Evolutionary conservation across 2,888 invertebrate species (phyloP).

Genomic region (Xestia ashworthii): DNA sequence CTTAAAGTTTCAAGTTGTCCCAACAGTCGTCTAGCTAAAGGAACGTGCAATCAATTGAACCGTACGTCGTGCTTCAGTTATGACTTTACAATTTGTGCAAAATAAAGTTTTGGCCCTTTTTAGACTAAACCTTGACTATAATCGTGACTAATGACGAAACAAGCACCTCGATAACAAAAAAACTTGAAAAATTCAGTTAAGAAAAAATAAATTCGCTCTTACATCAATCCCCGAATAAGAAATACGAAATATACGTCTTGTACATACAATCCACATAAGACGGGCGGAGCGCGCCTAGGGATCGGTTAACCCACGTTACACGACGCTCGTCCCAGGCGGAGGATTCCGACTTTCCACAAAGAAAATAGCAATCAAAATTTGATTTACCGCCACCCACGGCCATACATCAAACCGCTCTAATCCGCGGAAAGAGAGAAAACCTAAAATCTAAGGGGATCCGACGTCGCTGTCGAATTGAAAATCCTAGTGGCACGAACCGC

Average conservation of each 20-base stretch:
- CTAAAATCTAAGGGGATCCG: constrained; percentile 88
- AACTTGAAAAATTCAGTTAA: not conserved
- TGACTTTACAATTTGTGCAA: not conserved
- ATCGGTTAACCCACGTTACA: constrained; percentile 88
- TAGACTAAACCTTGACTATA: not conserved
- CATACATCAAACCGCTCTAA: constrained; percentile 88
- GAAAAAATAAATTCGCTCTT: constrained; percentile 62
- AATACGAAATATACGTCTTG: constrained; percentile 76
- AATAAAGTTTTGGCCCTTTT: not conserved
- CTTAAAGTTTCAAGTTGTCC: constrained; percentile 71
- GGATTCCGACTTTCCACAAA: constrained; percentile 88
- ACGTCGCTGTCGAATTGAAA: constrained; percentile 87
- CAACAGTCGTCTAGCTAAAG: constrained; percentile 1
- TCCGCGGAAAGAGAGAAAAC: constrained; percentile 86
- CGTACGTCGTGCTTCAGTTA: not conserved
- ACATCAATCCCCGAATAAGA: constrained; percentile 76
- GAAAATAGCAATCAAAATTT: constrained; percentile 91
- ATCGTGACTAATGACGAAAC: not conserved
- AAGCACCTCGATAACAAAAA: not conserved
- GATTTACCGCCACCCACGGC: constrained; percentile 90
- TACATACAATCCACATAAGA: constrained; percentile 81
- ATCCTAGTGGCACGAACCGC: constrained; percentile 82
- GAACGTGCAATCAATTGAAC: constrained; percentile 1
- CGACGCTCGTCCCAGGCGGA: constrained; percentile 82
- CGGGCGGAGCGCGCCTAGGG: constrained; percentile 82